Evolutionary conservation across 2,113 vertebrate species (phyloP).

Genomic region (Thamnaconus septentrionalis): DNA sequence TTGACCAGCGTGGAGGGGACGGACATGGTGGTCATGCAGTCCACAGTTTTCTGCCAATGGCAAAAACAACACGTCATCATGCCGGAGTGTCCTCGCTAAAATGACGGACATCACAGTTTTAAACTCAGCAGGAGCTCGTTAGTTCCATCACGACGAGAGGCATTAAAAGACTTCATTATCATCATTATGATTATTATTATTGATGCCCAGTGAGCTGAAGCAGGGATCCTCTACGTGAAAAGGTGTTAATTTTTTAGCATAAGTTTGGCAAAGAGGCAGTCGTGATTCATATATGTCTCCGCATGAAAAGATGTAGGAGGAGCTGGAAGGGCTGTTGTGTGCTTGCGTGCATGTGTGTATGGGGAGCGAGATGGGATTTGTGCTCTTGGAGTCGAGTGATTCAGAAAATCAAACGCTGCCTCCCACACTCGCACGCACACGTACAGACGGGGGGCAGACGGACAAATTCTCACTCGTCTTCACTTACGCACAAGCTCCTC

Average conservation of each 20-base stretch:
- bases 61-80: neutral
- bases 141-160: too few species aligned
- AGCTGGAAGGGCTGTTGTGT: neutral
- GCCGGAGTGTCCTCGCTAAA: too few species aligned
- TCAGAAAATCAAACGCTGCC: constrained; percentile 54
- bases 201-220: too few species aligned
- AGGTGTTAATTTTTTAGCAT: neutral
- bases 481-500: constrained; percentile 1
- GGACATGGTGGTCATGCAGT: constrained; percentile 99
- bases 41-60: constrained; percentile 92
- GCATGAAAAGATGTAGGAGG: constrained; percentile 1
- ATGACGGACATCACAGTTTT: neutral
- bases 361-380: constrained; percentile 37
- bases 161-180: too few species aligned
- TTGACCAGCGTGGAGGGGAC: constrained; percentile 98
- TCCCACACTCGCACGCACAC: constrained; percentile 17
- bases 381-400: constrained; percentile 48
- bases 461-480: constrained; percentile 17
- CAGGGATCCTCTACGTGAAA: too few species aligned
- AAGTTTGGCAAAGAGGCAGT: constrained; percentile 9
- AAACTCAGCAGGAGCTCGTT: neutral
- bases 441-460: neutral
- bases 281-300: constrained; percentile 5
- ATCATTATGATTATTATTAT: too few species aligned
- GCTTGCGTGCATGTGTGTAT: neutral